These are phyloP conservation scores for Drosophila conformis DNA, from an alignment of 2,888 invertebrate genomes.

Conservation along the genomic window DNA sequence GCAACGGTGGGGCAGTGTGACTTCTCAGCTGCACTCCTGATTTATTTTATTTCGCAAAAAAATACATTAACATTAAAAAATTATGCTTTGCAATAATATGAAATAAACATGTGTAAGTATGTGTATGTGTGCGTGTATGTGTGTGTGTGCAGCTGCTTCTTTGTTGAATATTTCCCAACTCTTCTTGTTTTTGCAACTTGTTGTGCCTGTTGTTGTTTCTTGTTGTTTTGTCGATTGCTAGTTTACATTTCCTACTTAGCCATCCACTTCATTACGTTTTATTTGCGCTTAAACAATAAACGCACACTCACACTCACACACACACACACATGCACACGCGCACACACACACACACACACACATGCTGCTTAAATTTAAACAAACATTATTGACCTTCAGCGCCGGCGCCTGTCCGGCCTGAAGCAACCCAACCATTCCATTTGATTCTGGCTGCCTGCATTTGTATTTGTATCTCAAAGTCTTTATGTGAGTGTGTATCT, in stretches of 20 bases:
- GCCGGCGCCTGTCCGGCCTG: constrained; percentile 45
- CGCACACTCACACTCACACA: neutral
- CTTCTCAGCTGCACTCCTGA: constrained; percentile 68
- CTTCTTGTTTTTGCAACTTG: constrained; percentile 39
- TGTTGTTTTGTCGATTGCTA: constrained; percentile 50
- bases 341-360: constrained; percentile 2
- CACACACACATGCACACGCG: constrained; percentile 9
- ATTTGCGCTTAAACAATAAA: constrained; percentile 64
- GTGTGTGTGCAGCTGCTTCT: constrained; percentile 36
- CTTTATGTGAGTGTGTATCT: neutral
- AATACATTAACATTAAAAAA: constrained; percentile 75
- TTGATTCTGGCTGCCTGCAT: constrained; percentile 44
- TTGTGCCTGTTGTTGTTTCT: constrained; percentile 41
- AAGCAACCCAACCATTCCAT: constrained; percentile 18
- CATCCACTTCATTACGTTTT: constrained; percentile 72
- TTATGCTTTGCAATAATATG: constrained; percentile 73
- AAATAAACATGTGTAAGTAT: constrained; percentile 63
- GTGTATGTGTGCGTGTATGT: neutral
- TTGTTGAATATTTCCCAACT: constrained; percentile 16
- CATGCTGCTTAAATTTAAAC: constrained; percentile 68
- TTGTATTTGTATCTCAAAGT: constrained; percentile 22
- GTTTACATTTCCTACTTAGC: constrained; percentile 78
- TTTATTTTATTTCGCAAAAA: constrained; percentile 75
- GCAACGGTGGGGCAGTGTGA: constrained; percentile 37
- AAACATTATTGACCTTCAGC: constrained; percentile 75